phyloP scores from a whole-genome alignment of 1,140 invertebrate genomes.

The Drosophila varians region DNA sequence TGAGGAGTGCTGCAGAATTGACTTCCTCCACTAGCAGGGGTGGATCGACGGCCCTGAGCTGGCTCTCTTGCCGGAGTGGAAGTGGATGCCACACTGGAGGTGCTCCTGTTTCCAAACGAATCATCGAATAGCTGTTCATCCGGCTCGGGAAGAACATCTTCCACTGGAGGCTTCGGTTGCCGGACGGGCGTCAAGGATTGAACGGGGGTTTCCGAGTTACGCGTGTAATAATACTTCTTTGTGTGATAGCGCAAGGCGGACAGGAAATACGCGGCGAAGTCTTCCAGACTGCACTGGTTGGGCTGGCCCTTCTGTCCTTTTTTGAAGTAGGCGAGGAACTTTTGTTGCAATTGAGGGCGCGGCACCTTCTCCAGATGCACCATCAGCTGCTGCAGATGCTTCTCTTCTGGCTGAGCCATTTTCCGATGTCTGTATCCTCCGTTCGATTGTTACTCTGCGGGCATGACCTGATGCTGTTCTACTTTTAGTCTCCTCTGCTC shows the following conservation, averaged over 20 bases:
- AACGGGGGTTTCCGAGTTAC: conserved; percentile 44
- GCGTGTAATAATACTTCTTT: conserved; percentile 50
- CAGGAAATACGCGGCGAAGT: conserved; percentile 74
- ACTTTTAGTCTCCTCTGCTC: conserved; percentile 17
- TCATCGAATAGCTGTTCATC: conserved; percentile 36
- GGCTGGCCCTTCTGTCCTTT: not conserved
- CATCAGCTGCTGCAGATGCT: conserved; percentile 44
- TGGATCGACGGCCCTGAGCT: conserved; percentile 37
- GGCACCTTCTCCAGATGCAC: conserved; percentile 41
- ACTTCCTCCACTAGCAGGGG: conserved; percentile 7
- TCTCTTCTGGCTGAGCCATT: conserved; percentile 41
- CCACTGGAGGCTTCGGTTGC: conserved; percentile 9
- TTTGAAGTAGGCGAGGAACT: conserved; percentile 39
- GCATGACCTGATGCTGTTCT: conserved; percentile 16
- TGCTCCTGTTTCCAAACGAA: conserved; percentile 21
- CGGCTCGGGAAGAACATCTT: conserved; percentile 18
- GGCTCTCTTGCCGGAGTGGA: conserved; percentile 21
- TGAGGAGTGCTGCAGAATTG: conserved; percentile 60
- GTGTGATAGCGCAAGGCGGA: conserved; percentile 69
- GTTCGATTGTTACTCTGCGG: not conserved
- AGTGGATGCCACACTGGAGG: conserved; percentile 20
- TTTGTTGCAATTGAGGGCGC: conserved; percentile 27
- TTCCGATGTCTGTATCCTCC: conserved; percentile 2
- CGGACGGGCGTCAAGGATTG: conserved; percentile 56
- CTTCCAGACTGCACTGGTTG: conserved; percentile 56